Evolutionary conservation across 2,888 invertebrate genomes (phyloP), one percentile per base, ranked within the genome.

Genomic region (Tachina grossa): DNA sequence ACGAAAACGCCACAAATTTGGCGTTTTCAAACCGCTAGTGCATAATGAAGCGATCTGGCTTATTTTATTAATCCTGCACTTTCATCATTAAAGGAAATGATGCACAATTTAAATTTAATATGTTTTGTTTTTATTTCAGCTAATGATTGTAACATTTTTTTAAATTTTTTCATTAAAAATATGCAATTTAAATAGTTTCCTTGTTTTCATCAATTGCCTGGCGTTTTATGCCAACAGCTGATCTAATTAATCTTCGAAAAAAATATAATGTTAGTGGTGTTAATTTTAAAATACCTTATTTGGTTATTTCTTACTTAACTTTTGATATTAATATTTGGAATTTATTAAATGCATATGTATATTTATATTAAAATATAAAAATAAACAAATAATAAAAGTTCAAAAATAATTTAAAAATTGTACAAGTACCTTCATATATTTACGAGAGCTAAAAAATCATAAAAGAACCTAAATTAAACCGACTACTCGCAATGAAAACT

Each of bases 221-320:
- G 16, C 66, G 49, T 31, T 66, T 49, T 66, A 41, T 6, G 16
- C 66, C 49, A 66, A 49, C 66, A 66, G 66, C 51, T 66, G 49
- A 19, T 51, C 31, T 10, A 9, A 31, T 31, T 31, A 0, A 31
- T 31, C 31, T 31, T 49, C 66, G 49, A 66, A 31, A 31, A 31
- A 31, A 31, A 31, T 31, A 1, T 51, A 10, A 22, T 49, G 49
- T n/a, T 39, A 66, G 49, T 49, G 51, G 31, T 66, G 49, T 39
- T 66, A 49, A 66, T 2, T 66, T 49, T 49, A 39, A 31, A n/a
- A 49, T 47, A 13, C 47, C 31, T 14, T 66, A 49, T 31, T 66
- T 49, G 66, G 66, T 47, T 49, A 31, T 31, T 51, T 66, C 11
- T 49, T 47, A 49, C n/a, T 4, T 13, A 45, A 63, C 61, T 63